Conservation (phyloP, 2,113 vertebrate species). For the Gallinago media region DNA sequence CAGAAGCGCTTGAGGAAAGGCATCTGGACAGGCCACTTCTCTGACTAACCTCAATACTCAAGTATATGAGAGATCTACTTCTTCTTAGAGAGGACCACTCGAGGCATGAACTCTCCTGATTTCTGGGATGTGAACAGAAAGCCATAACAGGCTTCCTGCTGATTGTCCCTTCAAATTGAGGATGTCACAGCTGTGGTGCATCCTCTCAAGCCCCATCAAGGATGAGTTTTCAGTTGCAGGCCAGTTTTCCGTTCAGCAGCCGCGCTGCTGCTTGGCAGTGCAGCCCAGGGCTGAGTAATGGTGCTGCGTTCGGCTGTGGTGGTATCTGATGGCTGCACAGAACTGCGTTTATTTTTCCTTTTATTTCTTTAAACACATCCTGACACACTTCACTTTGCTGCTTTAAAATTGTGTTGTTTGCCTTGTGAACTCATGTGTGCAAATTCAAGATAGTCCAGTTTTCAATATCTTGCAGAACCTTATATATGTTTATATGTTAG, state of each 20-base stretch:
- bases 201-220: background rate
- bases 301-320: background rate
- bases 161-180: background rate
- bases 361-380: background rate
- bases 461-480: background rate
- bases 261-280: background rate
- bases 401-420: background rate
- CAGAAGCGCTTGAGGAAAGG: background rate
- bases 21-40: background rate
- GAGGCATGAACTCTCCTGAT: background rate
- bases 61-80: background rate
- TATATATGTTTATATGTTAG: background rate
- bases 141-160: background rate
- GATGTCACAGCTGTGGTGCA: background rate
- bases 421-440: background rate
- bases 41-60: background rate
- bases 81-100: background rate
- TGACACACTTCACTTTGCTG: background rate
- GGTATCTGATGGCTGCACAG: background rate
- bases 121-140: background rate
- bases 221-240: background rate
- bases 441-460: background rate
- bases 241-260: background rate
- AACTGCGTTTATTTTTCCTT: background rate
- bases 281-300: background rate